Base-by-base conservation (phyloP, 2,888 invertebrate species). In the Theodoxus fluviatilis region DNA sequence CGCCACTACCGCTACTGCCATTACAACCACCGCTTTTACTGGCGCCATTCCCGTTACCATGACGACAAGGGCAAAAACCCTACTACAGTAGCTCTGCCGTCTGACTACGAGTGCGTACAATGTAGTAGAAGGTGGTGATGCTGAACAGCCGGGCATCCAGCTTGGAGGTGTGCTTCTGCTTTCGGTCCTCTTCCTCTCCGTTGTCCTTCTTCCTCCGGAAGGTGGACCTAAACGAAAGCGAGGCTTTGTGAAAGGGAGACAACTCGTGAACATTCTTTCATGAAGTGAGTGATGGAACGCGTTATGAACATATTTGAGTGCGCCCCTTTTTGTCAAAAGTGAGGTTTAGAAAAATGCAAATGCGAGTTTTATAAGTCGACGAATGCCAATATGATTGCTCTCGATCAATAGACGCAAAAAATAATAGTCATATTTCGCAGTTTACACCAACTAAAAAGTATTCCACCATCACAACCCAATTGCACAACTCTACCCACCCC, bases 61-160 rank as follows among this genome's bases (percentile, higher is more conserved):
- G 15, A 43, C 43, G n/a, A 31, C 33, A 59, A 1, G 9, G 15
- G 15, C 35, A 63, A 12, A 43, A 64, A 22, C 37, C 22, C 4
- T 43, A 12, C 40, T 12, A 18, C 40, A 6, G 7, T 40, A n/a
- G 4, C 6, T 18, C 9, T 6, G 28, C 6, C n/a, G 3, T 31
- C 18, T 7, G 18, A 43, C 3, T 7, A 22, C 25, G 33, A 22
- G 4, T 37, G 52, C 71, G 74, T 74, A 85, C 86, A 75, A 83
- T 38, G 71, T 85, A 86, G 72, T 83, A 86, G 69, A 85, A 85
- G 4, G 86, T 86, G 35, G 83, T 84, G 70, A 85, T 81, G 70
- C 85, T 85, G 73, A 86, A 78, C 69, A 86, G 82, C 33, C 82
- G 78, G 9, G 84, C 83, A 72, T 85, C 85, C 69, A 86, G 79